These are phyloP conservation scores for Hemiprocne comata DNA, from an alignment of 2,113 vertebrate species.

Conservation along the genomic window DNA sequence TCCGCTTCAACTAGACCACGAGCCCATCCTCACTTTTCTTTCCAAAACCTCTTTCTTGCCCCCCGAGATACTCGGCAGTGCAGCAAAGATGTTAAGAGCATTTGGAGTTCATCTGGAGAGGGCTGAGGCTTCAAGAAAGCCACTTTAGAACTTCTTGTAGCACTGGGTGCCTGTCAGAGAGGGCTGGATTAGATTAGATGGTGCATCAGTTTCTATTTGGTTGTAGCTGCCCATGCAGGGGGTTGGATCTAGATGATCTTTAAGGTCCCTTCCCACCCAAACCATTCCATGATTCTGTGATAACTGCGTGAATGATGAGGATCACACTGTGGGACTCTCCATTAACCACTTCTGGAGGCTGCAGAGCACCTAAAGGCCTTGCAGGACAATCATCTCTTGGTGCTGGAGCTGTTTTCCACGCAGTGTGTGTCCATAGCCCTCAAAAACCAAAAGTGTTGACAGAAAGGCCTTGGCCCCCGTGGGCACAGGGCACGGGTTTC, in stretches of 20 bases:
- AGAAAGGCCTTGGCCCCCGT: fast-evolving
- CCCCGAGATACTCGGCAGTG: neutral
- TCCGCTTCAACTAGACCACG: neutral
- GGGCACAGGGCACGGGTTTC: neutral
- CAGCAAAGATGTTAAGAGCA: neutral
- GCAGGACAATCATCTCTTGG: neutral
- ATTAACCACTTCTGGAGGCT: neutral
- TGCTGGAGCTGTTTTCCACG: neutral
- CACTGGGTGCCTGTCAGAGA: neutral
- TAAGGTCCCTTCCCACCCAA: too few species aligned
- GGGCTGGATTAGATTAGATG: neutral
- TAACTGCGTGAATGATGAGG: fast-evolving
- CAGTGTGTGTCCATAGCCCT: neutral
- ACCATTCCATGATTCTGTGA: too few species aligned
- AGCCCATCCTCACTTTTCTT: neutral
- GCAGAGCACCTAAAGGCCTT: neutral
- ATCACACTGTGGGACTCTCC: fast-evolving
- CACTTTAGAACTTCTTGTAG: neutral
- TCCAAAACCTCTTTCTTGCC: neutral
- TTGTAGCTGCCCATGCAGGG: neutral
- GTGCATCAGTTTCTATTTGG: neutral
- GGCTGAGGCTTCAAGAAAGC: neutral
- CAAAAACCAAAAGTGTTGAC: neutral
- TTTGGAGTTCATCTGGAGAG: constrained; percentile 10
- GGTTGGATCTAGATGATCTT: too few species aligned